Evolutionary conservation across 2,113 vertebrate species (phyloP), one percentile per base, ranked within the genome.

Genomic region (Spermophilus dauricus): DNA sequence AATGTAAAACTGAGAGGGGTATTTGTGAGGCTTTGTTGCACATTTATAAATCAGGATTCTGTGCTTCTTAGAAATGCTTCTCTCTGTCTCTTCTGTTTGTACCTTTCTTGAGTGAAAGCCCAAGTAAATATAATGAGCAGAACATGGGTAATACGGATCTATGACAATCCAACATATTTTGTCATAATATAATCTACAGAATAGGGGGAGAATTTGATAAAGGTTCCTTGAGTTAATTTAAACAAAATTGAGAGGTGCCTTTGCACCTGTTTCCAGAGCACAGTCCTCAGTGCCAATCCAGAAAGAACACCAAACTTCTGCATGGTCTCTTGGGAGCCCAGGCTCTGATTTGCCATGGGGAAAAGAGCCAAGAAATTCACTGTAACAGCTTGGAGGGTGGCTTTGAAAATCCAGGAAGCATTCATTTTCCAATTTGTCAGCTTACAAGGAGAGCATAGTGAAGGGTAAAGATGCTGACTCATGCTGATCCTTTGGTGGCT

Each of bases 121-220:
- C 56, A 92, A 58, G 13, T 95, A 69, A 89, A 93, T 86, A 80
- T 89, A 73, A n/a, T 75, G 45, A 81, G 61, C 24, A 89, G 39
- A 89, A 14, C 9, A 48, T 81, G 32, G 80, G 18, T 84, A 87
- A 76, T 61, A 65, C 28, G 58, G 61, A 56, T 70, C 88, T 32
- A 80, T 75, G 48, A 91, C 70, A 93, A 89, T 5, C 5, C n/a
- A 83, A 8, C 77, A 34, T 78, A 89, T 83, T 96, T 97, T 86
- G 22, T 84, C 70, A 58, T 86, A 86, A 81, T 91, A 16, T 53
- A 48, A 58, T 84, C 22, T 86, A 58, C 32, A 76, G 94, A 91
- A 13, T 63, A 96, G 45, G 42, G 12, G 17, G 45, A 63, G 9
- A 89, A 95, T 89, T 96, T 95, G 70, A 87, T 91, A 80, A 93